Evolutionary conservation across 2,888 invertebrate genomes (phyloP).

Genomic region (Amiota communis): DNA sequence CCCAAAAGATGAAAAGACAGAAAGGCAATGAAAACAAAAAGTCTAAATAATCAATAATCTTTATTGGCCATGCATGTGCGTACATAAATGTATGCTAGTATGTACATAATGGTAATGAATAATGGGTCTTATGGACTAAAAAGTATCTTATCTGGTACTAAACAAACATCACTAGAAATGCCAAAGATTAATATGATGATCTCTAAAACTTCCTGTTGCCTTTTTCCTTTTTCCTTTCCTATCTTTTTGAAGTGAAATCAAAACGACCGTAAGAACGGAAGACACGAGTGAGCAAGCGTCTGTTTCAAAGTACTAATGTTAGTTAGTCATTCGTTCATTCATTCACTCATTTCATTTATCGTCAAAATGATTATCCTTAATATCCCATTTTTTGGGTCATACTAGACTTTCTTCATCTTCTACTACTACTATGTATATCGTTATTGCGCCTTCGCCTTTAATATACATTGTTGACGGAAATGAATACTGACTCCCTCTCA

Average conservation of each 20-base stretch:
- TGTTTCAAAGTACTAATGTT: neutral
- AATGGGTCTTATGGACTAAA: constrained; percentile 27
- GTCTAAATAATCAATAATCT: constrained; percentile 3
- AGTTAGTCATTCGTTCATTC: neutral
- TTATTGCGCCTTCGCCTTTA: neutral
- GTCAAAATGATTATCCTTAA: constrained; percentile 64
- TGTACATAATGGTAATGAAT: too few relatives aligned
- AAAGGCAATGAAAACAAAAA: neutral
- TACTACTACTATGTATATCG: constrained; percentile 5
- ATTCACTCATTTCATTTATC: constrained; percentile 47
- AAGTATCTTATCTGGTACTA: constrained; percentile 37
- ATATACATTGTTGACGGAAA: neutral
- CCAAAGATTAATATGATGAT: constrained; percentile 12
- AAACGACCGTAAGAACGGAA: neutral
- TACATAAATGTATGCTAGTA: too few relatives aligned
- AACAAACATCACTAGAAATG: constrained; percentile 14
- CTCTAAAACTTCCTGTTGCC: constrained; percentile 21
- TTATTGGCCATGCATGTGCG: neutral
- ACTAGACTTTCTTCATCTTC: constrained; percentile 47
- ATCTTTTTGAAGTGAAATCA: neutral
- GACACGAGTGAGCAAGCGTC: neutral
- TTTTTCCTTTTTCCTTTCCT: neutral
- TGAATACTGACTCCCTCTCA: constrained; percentile 20
- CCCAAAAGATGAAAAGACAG: too few relatives aligned
- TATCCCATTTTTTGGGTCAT: constrained; percentile 43